Conservation (phyloP, 2,888 invertebrate species). For the Cancer borealis region DNA sequence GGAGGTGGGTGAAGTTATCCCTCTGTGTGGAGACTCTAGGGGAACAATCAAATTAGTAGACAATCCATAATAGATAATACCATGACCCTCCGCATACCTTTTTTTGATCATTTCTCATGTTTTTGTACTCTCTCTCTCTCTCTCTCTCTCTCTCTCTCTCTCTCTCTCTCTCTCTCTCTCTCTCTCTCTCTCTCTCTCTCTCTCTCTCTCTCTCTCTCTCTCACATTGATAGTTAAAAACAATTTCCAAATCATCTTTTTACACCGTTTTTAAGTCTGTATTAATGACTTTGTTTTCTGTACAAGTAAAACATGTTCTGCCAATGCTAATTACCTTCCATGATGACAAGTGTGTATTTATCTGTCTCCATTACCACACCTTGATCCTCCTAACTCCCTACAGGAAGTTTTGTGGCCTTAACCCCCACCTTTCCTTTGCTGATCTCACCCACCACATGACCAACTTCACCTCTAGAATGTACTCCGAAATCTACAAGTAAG, state of each 20-base stretch:
- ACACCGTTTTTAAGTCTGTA: not conserved
- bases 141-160: constrained; percentile 44
- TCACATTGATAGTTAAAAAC: too few relatives aligned
- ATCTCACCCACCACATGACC: constrained; percentile 91
- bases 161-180: constrained; percentile 49
- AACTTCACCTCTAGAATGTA: constrained; percentile 92
- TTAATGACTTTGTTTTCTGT: not conserved
- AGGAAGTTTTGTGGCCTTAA: constrained; percentile 93
- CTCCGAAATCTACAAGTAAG: constrained; percentile 88
- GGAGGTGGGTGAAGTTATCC: constrained; percentile 47
- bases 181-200: constrained; percentile 47
- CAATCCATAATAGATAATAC: too few relatives aligned
- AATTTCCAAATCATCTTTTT: not conserved
- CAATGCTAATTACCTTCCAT: not conserved
- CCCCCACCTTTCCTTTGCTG: constrained; percentile 88
- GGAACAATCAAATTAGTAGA: not conserved
- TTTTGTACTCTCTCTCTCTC: not conserved
- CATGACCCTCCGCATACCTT: too few relatives aligned
- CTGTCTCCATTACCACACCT: not conserved
- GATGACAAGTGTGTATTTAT: not conserved
- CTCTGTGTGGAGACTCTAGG: not conserved
- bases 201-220: constrained; percentile 20
- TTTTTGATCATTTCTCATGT: not conserved
- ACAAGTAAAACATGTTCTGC: not conserved
- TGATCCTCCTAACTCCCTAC: constrained; percentile 73